Conservation (phyloP, 2,888 invertebrate genomes). For the Diadegma fenestrale region DNA sequence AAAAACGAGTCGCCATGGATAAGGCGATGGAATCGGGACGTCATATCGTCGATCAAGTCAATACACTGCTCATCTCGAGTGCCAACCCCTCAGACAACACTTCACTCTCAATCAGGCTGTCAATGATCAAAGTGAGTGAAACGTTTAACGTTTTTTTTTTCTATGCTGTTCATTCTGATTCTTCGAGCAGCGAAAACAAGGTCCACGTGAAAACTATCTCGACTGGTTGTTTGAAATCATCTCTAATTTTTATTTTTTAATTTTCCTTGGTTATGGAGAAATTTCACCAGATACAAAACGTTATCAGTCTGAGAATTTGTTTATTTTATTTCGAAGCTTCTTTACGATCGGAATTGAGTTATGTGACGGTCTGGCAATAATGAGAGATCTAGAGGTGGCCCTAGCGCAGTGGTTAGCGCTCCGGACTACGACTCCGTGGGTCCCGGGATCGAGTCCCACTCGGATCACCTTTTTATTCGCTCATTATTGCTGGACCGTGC, state of each 20-base stretch:
- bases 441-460: too few relatives aligned
- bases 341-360: neutral
- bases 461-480: too few relatives aligned
- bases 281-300: neutral
- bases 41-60: conserved; percentile 83
- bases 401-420: too few relatives aligned
- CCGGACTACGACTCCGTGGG: too few relatives aligned
- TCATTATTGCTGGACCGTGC: too few relatives aligned
- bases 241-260: neutral
- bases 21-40: conserved; percentile 79
- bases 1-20: conserved; percentile 73
- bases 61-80: conserved; percentile 87
- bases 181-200: neutral
- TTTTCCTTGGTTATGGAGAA: neutral
- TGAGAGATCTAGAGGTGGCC: too few relatives aligned
- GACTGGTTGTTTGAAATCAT: neutral
- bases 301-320: neutral
- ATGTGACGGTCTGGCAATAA: too few relatives aligned
- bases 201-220: neutral
- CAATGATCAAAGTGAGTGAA: conserved; percentile 87
- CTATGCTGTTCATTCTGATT: neutral
- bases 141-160: neutral
- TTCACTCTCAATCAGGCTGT: conserved; percentile 88
- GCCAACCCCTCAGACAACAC: conserved; percentile 89
- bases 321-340: neutral